phyloP scores from a whole-genome alignment of 2,113 vertebrate species.

The Galbula dea region DNA sequence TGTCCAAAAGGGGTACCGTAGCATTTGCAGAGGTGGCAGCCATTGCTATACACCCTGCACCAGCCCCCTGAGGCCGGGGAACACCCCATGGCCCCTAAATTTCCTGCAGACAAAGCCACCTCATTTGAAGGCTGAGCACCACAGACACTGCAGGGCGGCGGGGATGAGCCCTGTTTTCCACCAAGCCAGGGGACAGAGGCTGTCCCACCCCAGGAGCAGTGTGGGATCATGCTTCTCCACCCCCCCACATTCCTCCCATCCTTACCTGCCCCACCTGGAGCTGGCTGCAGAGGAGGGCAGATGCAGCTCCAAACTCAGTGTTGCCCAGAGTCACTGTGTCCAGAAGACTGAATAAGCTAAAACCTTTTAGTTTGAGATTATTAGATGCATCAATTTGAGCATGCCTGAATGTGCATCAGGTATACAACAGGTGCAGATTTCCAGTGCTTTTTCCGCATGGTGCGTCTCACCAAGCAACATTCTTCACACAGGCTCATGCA shows the following conservation, averaged over 20 bases:
- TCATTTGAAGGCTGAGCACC: neutral
- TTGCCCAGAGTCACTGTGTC: neutral
- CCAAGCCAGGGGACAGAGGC: neutral
- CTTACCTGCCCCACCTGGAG: neutral
- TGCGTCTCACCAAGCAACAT: neutral
- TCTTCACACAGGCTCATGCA: neutral
- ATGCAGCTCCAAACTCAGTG: neutral
- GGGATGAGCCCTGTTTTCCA: neutral
- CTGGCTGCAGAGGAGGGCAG: neutral
- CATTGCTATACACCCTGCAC: neutral
- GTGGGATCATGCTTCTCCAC: fast-evolving
- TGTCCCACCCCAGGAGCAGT: neutral
- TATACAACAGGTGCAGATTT: neutral
- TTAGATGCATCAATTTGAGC: neutral
- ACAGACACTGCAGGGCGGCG: neutral
- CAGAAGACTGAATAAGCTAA: neutral
- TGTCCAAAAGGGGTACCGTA: fast-evolving
- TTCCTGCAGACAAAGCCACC: neutral
- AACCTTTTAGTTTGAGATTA: neutral
- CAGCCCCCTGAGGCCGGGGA: too few species aligned
- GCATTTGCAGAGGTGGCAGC: neutral
- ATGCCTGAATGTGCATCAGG: neutral
- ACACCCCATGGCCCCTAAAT: neutral
- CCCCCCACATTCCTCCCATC: fast-evolving
- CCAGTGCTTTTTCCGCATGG: neutral